Evolutionary conservation across 1,140 invertebrate genomes (phyloP), one percentile per base, ranked within the genome.

Genomic region (Leptinotarsa undecemlineata): DNA sequence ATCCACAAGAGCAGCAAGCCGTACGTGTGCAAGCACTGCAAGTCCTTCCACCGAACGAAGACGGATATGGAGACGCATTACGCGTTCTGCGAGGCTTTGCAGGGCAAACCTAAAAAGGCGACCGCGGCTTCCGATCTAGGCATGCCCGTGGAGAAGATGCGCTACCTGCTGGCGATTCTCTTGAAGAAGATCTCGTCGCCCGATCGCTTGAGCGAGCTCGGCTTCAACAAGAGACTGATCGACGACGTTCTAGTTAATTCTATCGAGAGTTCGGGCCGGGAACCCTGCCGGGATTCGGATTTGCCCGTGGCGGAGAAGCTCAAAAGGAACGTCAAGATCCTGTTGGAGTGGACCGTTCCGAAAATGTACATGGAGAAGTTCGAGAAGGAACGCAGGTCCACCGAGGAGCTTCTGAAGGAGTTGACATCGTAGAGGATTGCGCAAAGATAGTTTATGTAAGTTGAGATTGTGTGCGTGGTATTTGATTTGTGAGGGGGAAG

Each of bases 181-280:
- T 83, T 95, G 2, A 94, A 94, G 74, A 92, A 92, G 80, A 95
- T 96, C 71, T 94, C 93, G 15, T 91, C 90, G n/a, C 90, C 91
- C 61, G 90, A 92, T 76, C 89, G 90, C 79, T 86, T 95, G 13
- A 89, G 91, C 61, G 91, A 91, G 78, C 85, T 95, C 78, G 94
- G 94, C 77, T 93, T 92, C 83, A 94, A 94, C 76, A 94, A 94
- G 83, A 87, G 92, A 77, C 86, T 95, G 4, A 94, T 95, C 75
- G 94, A 95, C 81, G 91, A 94, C 68, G 90, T 95, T n/a, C 87
- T 95, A 1, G 87, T 91, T 33, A 92, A 94, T 75, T 94, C 93
- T 0, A 86, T 95, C 20, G 87, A 91, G 78, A 88, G 90, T 13
- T 93, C 93, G 67, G 93, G 92, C 1, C 89, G 92, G 48, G 85